A percentile compares a stretch with the other conserved stretches of the same genome.
phyloP scores from a whole-genome alignment of 2,797 vertebrate species.

The Falco cherrug region DNA sequence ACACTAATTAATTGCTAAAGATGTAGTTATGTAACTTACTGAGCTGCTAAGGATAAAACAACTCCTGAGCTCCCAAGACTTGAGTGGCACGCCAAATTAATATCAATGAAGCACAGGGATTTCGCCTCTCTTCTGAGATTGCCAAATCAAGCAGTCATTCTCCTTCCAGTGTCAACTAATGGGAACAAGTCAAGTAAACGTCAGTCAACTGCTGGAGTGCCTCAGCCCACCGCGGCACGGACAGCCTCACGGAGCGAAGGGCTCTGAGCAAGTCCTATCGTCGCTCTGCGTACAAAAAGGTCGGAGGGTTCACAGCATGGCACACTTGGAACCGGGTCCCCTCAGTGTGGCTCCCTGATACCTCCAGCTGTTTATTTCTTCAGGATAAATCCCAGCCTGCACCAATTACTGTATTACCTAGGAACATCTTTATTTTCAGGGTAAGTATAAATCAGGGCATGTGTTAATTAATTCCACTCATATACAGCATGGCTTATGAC shows the following conservation, averaged over 20 bases:
- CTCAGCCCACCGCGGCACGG: not conserved
- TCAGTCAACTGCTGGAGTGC: not conserved
- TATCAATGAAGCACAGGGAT: constrained; percentile 32
- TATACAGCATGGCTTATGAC: not conserved
- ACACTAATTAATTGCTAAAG: constrained; percentile 65
- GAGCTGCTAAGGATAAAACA: constrained; percentile 45
- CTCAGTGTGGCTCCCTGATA: not conserved
- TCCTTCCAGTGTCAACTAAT: not conserved
- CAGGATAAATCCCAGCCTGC: not conserved
- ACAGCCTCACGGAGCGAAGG: not conserved
- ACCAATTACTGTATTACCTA: not conserved
- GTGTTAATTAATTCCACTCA: not conserved
- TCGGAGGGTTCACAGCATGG: not conserved
- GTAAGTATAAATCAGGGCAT: not conserved
- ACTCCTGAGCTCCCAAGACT: constrained; percentile 8
- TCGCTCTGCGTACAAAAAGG: rapidly evolving
- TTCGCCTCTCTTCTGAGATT: constrained; percentile 14
- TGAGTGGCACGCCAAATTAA: constrained; percentile 13
- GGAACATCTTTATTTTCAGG: not conserved
- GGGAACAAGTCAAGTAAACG: not conserved
- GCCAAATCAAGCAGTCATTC: constrained; percentile 18
- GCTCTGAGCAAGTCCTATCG: not conserved
- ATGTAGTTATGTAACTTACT: constrained; percentile 52
- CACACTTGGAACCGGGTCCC: not conserved
- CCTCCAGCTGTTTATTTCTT: not conserved